phyloP scores from a whole-genome alignment of 1,140 invertebrate species.

The Bombus consobrinus region DNA sequence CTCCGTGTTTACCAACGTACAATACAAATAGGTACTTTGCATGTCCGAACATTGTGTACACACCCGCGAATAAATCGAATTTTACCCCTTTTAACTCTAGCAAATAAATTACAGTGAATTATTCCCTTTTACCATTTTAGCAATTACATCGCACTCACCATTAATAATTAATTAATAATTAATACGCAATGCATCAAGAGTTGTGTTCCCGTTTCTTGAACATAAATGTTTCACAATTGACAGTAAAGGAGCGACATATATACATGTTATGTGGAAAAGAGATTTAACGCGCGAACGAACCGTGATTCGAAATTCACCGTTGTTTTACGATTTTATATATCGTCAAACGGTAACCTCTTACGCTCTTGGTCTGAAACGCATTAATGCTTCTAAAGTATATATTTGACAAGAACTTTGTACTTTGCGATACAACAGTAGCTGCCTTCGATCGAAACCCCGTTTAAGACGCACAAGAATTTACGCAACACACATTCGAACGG shows the following conservation, averaged over 20 bases:
- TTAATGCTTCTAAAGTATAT: no score
- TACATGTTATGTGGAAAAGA: neutral
- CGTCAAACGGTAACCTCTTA: no score
- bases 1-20: neutral
- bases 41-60: neutral
- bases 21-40: neutral
- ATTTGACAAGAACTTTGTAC: no score
- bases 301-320: neutral
- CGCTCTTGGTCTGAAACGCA: no score
- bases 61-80: neutral
- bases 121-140: neutral
- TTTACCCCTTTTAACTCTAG: neutral
- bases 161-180: no score
- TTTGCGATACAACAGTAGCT: neutral
- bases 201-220: neutral
- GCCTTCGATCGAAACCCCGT: neutral
- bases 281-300: neutral
- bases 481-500: fast-evolving
- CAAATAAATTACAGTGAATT: neutral
- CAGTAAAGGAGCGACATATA: neutral
- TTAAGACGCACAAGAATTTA: neutral
- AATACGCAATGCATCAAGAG: no score
- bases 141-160: neutral
- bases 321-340: neutral
- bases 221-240: neutral